Evolutionary conservation across 1,140 invertebrate genomes (phyloP).

Genomic region (Hyphantria cunea): DNA sequence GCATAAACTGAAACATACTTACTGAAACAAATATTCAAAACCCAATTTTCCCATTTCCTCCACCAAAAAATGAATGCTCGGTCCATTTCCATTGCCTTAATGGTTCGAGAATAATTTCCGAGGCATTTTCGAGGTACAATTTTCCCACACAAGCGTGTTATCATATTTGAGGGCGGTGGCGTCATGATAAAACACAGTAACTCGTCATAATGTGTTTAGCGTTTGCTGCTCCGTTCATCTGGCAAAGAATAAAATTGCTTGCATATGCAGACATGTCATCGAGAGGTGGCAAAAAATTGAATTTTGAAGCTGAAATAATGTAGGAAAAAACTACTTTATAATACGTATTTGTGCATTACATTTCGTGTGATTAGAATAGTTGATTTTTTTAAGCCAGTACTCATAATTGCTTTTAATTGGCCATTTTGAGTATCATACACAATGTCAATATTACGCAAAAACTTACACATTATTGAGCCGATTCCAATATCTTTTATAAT

Average conservation of each 20-base stretch:
- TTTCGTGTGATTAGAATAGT: too few relatives aligned
- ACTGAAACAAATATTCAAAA: slow-evolving; percentile 3
- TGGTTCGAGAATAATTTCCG: slow-evolving; percentile 33
- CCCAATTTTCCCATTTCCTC: slow-evolving; percentile 13
- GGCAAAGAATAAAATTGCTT: slow-evolving; percentile 44
- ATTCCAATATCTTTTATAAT: too few relatives aligned
- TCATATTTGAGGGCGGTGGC: slow-evolving; percentile 44
- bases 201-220: slow-evolving; percentile 68
- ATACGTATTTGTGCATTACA: too few relatives aligned
- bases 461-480: too few relatives aligned
- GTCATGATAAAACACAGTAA: slow-evolving; percentile 48
- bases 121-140: slow-evolving; percentile 36
- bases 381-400: too few relatives aligned
- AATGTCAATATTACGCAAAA: too few relatives aligned
- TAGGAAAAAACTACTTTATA: too few relatives aligned
- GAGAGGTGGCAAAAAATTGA: too few relatives aligned
- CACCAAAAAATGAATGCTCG: slow-evolving; percentile 16
- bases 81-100: slow-evolving; percentile 18
- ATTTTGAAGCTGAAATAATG: too few relatives aligned
- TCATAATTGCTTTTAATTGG: too few relatives aligned
- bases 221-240: slow-evolving; percentile 34
- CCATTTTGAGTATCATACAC: too few relatives aligned
- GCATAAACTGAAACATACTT: too few relatives aligned
- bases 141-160: slow-evolving; percentile 39
- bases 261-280: background rate